These are phyloP conservation scores for Porites australiensis DNA, from an alignment of 64 coral and sea anemone species.

Conservation along the genomic window DNA sequence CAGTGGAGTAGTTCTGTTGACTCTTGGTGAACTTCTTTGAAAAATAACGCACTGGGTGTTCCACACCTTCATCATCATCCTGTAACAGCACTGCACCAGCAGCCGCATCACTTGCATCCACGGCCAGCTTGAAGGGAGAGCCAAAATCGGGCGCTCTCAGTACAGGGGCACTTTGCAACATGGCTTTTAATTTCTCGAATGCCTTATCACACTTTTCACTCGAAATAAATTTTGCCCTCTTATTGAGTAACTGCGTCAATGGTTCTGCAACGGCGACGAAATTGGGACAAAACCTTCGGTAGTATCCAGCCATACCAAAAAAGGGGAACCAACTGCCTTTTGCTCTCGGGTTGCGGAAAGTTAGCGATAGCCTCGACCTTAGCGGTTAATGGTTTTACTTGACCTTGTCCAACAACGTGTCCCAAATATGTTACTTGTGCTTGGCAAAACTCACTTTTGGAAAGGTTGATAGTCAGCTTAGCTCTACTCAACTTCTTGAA, in stretches of 20 bases:
- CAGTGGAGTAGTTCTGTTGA: too few species aligned
- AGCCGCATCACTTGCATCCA: too few species aligned
- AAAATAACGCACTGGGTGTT: too few species aligned
- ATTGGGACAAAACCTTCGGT: constrained; percentile 70
- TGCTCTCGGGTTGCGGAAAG: constrained; percentile 34
- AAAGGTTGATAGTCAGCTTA: too few species aligned
- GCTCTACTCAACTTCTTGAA: too few species aligned
- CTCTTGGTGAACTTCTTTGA: too few species aligned
- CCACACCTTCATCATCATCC: too few species aligned
- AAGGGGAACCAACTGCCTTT: constrained; percentile 49
- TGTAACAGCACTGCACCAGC: too few species aligned
- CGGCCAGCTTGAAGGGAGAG: too few species aligned
- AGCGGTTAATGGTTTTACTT: too few species aligned
- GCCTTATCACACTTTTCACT: constrained; percentile 1
- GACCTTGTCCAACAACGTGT: constrained; percentile 54
- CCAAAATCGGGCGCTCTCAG: constrained; percentile 25
- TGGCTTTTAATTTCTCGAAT: constrained; percentile 8
- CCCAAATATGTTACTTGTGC: constrained; percentile 53
- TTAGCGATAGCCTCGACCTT: neutral
- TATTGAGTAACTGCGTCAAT: constrained; percentile 53
- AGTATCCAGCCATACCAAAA: constrained; percentile 57
- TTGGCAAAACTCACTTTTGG: too few species aligned
- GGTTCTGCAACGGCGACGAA: constrained; percentile 36
- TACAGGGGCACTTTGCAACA: constrained; percentile 29
- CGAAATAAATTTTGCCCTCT: constrained; percentile 54